phyloP scores from a whole-genome alignment of 2,888 invertebrate genomes.

The Galeopsomyia nigrocyanea region DNA sequence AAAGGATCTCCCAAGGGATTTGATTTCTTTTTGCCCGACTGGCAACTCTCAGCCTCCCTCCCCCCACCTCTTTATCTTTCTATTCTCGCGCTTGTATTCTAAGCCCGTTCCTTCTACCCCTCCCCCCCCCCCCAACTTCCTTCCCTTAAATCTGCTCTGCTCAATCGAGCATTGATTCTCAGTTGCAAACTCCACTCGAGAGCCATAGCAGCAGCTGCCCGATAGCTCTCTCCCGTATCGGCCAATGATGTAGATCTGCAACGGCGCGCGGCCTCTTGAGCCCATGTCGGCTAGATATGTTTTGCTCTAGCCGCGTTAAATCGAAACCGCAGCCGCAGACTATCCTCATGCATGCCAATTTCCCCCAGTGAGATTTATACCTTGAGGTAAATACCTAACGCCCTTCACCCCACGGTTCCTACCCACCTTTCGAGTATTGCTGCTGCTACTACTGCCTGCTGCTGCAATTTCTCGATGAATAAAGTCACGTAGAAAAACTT shows the following conservation, averaged over 20 bases:
- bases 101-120: no score
- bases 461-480: slow-evolving; percentile 53
- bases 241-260: slow-evolving; percentile 53
- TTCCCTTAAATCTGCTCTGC: no score
- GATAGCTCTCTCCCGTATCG: slow-evolving; percentile 63
- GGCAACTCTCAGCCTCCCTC: not conserved
- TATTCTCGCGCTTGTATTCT: not conserved
- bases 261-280: not conserved
- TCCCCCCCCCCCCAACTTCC: no score
- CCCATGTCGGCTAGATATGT: slow-evolving; percentile 63
- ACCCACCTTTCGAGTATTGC: no score
- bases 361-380: slow-evolving; percentile 63
- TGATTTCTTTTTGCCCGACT: slow-evolving; percentile 41
- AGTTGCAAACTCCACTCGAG: not conserved
- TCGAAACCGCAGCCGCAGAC: slow-evolving; percentile 64
- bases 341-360: slow-evolving; percentile 68
- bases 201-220: not conserved
- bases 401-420: no score
- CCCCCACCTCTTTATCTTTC: not conserved
- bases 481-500: slow-evolving; percentile 66
- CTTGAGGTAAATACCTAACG: slow-evolving; percentile 63
- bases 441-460: not conserved
- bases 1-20: slow-evolving; percentile 43
- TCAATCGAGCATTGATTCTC: slow-evolving; percentile 35
- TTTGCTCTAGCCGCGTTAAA: slow-evolving; percentile 67